Percentiles rank a stretch among this genome's conserved stretches.
Evolutionary conservation across 1,140 invertebrate genomes (phyloP).

Genomic region (Arctopsyche grandis): DNA sequence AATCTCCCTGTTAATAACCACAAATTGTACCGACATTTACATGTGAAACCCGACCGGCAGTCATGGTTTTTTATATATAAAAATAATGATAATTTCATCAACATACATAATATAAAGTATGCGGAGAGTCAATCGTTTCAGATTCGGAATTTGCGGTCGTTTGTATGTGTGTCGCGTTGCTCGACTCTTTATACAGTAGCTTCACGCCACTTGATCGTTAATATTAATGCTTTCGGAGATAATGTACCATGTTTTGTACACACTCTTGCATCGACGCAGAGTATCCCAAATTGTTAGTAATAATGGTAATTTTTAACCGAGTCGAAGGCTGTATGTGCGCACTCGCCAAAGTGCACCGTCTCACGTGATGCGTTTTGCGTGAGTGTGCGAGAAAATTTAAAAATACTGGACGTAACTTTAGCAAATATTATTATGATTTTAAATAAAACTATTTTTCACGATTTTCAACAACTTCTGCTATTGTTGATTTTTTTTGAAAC

Average conservation of each 20-base stretch:
- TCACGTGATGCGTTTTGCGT: conserved; percentile 18
- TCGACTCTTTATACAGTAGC: conserved; percentile 39
- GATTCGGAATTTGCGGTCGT: not conserved
- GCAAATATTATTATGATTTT: no score
- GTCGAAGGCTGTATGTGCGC: conserved; percentile 1
- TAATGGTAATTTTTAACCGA: conserved; percentile 34
- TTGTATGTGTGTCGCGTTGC: not conserved
- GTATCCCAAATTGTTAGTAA: conserved; percentile 36
- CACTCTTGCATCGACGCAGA: not conserved
- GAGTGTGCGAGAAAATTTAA: not conserved
- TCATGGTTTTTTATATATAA: no score
- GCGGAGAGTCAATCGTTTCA: no score
- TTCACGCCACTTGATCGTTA: conserved; percentile 46
- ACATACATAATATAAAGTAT: no score
- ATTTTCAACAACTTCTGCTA: no score
- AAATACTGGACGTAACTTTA: no score
- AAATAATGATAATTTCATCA: no score
- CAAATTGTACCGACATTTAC: conserved; percentile 6
- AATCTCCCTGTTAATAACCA: not conserved
- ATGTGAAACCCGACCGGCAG: not conserved
- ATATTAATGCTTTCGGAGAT: conserved; percentile 43
- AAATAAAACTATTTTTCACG: no score
- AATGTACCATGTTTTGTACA: conserved; percentile 7
- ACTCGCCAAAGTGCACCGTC: not conserved
- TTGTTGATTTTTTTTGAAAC: no score